Evolutionary conservation across 2,797 vertebrate genomes (phyloP), one percentile per base, ranked within the genome.

Genomic region (Ptychobarbus kaznakovi): DNA sequence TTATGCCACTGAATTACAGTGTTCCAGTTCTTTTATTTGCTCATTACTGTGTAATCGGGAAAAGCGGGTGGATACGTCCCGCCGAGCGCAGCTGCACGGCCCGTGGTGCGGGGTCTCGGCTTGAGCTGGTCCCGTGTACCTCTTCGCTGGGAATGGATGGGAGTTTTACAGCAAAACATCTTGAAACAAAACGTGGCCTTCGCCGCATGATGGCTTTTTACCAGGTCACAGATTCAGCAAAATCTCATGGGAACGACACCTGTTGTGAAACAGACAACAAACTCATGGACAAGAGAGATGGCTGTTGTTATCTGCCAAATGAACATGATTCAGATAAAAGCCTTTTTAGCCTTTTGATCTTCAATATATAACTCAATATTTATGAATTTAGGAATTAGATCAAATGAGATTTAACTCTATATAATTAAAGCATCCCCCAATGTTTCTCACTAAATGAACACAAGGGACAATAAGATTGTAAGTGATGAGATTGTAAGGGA

Each of bases 81-180:
- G 42, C 76, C 20, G 81, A 49, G 76, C 42, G 77, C 86, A 85
- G 82, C 86, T 87, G 86, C 40, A 28, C n/a, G 61, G 74, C 75
- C 80, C 44, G 72, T 16, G 38, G 85, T 25, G 79, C 20, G 15
- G 53, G 38, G 73, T 70, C 68, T 65, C 66, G 16, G 80, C 65
- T 63, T 16, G 58, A 81, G 58, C 40, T 61, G 38, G 86, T n/a
- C 75, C 35, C 20, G 32, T 81, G 78, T 44, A 35, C 80, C 46
- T 18, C 80, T 75, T n/a, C 66, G 13, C 74, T 66, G 72, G 73
- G 70, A 86, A 80, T 22, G 44, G 42, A 86, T 68, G 38, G 44
- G 58, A 86, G 22, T 20, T 32, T 38, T 76, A 49, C 44, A 53
- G 25, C 49, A 66, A 85, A 85, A 72, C 76, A 84, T 84, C 61